A percentile compares a stretch with the other conserved stretches of the same genome.
Evolutionary conservation across 64 coral and sea anemone genomes (phyloP).

Genomic region (Orbicella faveolata): DNA sequence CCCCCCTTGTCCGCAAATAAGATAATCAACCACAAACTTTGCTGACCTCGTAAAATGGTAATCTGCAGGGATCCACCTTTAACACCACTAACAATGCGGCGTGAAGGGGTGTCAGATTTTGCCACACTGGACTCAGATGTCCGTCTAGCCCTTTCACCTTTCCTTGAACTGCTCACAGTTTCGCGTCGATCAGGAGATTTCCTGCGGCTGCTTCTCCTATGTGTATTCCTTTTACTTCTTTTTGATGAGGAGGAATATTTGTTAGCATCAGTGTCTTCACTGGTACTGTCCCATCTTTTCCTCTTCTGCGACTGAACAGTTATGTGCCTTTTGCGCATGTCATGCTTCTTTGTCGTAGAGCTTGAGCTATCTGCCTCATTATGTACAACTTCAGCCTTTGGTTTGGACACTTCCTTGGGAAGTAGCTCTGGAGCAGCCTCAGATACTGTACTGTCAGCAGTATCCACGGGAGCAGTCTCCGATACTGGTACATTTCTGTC

Average conservation of each 20-base stretch:
- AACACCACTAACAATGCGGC: slow-evolving; percentile 13
- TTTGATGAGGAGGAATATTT: background rate
- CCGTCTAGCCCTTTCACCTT: background rate
- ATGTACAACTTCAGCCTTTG: background rate
- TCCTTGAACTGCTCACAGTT: background rate
- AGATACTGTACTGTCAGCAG: background rate
- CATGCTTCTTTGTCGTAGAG: background rate
- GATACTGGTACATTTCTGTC: background rate
- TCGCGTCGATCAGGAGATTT: background rate
- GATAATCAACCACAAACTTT: too few relatives aligned
- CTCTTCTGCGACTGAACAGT: background rate
- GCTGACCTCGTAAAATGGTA: slow-evolving; percentile 23
- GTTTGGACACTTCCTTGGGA: background rate
- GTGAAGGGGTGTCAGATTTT: background rate
- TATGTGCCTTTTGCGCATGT: background rate
- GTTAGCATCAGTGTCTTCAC: background rate
- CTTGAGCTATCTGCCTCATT: background rate
- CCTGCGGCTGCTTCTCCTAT: background rate
- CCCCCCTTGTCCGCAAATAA: too few relatives aligned
- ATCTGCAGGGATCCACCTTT: slow-evolving; percentile 8
- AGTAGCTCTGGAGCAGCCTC: background rate
- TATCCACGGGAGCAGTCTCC: background rate
- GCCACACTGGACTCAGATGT: background rate
- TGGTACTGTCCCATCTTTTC: background rate
- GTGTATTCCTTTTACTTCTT: background rate